Conservation (phyloP, 2,113 vertebrate genomes). For the Trichechus manatus region DNA sequence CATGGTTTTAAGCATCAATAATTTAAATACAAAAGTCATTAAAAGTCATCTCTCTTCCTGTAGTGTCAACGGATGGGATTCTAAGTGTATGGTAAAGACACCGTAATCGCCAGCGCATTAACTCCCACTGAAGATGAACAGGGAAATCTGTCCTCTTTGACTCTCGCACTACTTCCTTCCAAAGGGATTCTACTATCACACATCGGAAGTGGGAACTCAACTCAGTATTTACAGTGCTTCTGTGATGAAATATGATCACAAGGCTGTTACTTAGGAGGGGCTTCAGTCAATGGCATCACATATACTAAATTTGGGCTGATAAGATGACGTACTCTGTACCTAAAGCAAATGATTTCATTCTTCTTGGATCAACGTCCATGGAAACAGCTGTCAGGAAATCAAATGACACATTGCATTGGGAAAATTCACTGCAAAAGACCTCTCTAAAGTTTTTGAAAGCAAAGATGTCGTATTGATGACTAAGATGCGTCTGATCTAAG, state of each 20-base stretch:
- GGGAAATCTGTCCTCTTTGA: constrained; percentile 70
- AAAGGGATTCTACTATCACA: constrained; percentile 62
- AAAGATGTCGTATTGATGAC: background rate
- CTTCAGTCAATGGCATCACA: fast-evolving
- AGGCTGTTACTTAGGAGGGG: background rate
- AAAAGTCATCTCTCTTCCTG: constrained; percentile 83
- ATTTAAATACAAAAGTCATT: constrained; percentile 84
- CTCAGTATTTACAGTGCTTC: fast-evolving
- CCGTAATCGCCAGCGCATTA: constrained; percentile 86
- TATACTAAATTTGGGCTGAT: too few relatives aligned
- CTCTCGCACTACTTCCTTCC: constrained; percentile 60
- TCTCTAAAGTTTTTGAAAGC: background rate
- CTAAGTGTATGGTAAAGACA: constrained; percentile 82
- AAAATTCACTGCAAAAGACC: background rate
- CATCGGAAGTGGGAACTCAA: background rate
- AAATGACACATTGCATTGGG: background rate
- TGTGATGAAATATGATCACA: background rate
- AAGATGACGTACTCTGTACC: background rate
- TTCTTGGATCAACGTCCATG: background rate
- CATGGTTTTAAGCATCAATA: constrained; percentile 84
- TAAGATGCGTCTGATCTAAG: background rate
- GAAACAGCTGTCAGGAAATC: background rate
- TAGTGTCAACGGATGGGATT: constrained; percentile 82
- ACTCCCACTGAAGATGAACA: constrained; percentile 76
- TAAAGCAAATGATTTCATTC: background rate